Percentiles rank a stretch among this genome's conserved stretches.
phyloP scores from a whole-genome alignment of 92 coral and sea anemone species.

The Porites lobata region DNA sequence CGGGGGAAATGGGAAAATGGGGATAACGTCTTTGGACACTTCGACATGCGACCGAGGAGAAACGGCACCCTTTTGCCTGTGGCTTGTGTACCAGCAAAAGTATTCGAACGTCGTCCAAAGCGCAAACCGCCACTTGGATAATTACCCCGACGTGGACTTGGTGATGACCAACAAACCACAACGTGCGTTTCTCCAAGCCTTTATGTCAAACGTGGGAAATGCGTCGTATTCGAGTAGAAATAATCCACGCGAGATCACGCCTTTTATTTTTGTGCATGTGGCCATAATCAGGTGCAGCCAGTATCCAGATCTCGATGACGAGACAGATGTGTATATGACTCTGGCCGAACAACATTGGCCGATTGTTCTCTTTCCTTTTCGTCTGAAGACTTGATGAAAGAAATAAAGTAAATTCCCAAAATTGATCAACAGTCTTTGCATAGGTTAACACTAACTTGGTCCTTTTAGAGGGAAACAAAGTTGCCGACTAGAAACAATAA shows the following conservation, averaged over 20 bases:
- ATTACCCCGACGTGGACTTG: conserved; percentile 16
- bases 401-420: background rate
- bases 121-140: conserved; percentile 6
- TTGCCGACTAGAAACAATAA: background rate
- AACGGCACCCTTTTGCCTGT: background rate
- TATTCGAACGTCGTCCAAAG: background rate
- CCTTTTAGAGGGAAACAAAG: no score
- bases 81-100: conserved; percentile 5
- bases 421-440: no score
- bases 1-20: background rate
- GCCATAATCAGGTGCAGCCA: background rate
- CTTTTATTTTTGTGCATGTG: background rate
- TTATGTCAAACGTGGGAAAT: background rate
- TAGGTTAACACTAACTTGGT: background rate
- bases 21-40: background rate
- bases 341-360: background rate
- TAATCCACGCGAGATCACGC: background rate
- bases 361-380: background rate
- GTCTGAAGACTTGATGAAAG: background rate
- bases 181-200: background rate
- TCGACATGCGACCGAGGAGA: background rate
- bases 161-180: background rate
- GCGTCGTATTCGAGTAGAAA: background rate
- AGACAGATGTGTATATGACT: background rate
- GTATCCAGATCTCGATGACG: background rate